These are phyloP conservation scores for Notocelia uddmanniana DNA, from an alignment of 2,888 invertebrate species.

Conservation along the genomic window DNA sequence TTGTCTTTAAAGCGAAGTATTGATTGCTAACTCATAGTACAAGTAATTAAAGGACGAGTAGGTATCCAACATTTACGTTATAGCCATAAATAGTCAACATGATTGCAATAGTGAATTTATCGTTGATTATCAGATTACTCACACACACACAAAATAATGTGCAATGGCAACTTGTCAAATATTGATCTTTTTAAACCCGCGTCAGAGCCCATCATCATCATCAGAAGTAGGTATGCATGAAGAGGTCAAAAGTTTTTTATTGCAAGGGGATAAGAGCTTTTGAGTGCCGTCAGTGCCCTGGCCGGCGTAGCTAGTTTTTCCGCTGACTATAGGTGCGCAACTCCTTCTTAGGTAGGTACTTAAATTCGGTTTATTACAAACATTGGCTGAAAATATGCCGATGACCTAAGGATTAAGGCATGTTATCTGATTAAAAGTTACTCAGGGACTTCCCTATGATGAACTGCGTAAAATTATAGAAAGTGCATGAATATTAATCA, in stretches of 20 bases:
- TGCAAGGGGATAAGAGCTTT: no score
- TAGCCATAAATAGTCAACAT: neutral
- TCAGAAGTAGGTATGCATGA: no score
- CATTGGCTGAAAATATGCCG: neutral
- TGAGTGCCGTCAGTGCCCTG: no score
- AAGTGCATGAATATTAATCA: constrained; percentile 17
- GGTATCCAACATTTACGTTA: neutral
- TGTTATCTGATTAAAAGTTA: neutral
- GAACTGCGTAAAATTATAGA: neutral
- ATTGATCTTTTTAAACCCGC: neutral
- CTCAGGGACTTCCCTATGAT: constrained; percentile 12
- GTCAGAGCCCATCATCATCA: neutral
- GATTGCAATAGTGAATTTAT: constrained; percentile 12
- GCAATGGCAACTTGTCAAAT: neutral
- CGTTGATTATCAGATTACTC: constrained; percentile 11
- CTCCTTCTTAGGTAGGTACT: neutral
- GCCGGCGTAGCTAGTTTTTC: no score
- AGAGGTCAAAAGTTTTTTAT: no score
- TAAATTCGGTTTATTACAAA: neutral
- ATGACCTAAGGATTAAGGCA: neutral
- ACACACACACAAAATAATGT: no score
- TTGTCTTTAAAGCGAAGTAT: constrained; percentile 41
- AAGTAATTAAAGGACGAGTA: neutral
- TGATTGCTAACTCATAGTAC: neutral
- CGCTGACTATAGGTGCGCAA: no score